phyloP scores from a whole-genome alignment of 1,140 invertebrate species.

The Tenebrio molitor region DNA sequence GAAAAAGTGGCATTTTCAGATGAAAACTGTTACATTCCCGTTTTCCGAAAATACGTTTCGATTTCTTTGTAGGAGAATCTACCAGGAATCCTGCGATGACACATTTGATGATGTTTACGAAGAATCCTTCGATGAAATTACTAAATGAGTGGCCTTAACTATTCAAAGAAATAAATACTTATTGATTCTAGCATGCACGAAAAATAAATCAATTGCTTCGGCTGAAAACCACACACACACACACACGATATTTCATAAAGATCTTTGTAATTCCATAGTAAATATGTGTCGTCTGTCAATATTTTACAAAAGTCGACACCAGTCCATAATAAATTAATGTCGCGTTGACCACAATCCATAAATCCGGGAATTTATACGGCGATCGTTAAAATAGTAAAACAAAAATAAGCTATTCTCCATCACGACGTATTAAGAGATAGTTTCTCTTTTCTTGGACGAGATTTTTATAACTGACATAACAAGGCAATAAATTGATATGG shows the following conservation, averaged over 20 bases:
- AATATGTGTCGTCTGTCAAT: background rate
- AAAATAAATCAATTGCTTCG: background rate
- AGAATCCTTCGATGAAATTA: background rate
- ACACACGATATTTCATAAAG: background rate
- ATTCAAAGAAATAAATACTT: background rate
- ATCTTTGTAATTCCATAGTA: background rate
- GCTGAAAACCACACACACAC: no score
- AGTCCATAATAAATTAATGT: background rate
- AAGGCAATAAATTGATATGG: conserved; percentile 3
- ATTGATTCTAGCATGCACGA: background rate
- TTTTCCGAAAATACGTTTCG: no score
- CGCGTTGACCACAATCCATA: background rate
- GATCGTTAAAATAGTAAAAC: background rate
- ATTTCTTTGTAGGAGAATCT: no score
- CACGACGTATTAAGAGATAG: background rate
- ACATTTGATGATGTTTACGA: no score
- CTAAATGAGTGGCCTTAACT: background rate
- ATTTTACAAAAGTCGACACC: background rate
- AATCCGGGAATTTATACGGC: background rate
- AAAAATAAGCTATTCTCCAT: conserved; percentile 6
- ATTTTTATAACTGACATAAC: conserved; percentile 15
- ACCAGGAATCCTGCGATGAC: no score
- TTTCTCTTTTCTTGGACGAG: background rate
- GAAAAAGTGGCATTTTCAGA: no score
- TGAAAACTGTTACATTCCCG: no score